A percentile compares a stretch with the other conserved stretches of the same genome.
phyloP scores from a whole-genome alignment of 2,888 invertebrate genomes.

The Dryobota labecula region DNA sequence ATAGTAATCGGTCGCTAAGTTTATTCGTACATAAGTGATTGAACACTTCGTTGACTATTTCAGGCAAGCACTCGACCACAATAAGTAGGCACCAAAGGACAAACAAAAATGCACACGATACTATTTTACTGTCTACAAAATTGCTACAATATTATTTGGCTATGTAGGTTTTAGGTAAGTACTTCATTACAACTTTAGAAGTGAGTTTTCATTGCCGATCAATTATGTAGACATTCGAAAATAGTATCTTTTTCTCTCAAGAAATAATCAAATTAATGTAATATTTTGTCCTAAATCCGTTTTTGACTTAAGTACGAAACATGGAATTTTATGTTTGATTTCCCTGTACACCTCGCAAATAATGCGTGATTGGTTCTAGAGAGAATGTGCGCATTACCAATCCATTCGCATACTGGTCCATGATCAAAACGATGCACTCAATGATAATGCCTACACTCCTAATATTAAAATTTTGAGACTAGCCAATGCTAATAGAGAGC shows the following conservation, averaged over 20 bases:
- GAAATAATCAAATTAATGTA: neutral
- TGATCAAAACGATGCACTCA: conserved; percentile 3
- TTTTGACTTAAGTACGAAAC: neutral
- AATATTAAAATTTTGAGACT: conserved; percentile 8
- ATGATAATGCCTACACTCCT: conserved; percentile 12
- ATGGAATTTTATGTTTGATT: conserved; percentile 1
- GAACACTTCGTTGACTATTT: conserved; percentile 68
- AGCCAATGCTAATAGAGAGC: conserved; percentile 46
- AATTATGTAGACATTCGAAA: neutral
- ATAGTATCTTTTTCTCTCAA: conserved; percentile 14
- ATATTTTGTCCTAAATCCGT: neutral
- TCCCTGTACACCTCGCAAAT: neutral
- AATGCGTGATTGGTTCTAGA: neutral
- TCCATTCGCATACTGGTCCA: neutral
- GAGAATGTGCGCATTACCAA: conserved; percentile 4
- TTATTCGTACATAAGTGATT: conserved; percentile 52
- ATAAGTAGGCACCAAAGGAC: conserved; percentile 61
- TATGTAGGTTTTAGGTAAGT: neutral
- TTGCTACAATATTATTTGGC: neutral
- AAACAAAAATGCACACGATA: conserved; percentile 23
- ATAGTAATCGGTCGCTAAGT: conserved; percentile 53
- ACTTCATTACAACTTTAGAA: neutral
- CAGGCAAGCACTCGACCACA: conserved; percentile 68
- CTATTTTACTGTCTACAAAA: conserved; percentile 18
- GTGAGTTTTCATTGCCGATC: neutral